Conservation (phyloP, 2,888 invertebrate genomes). For the Dorcus parallelipipedus region DNA sequence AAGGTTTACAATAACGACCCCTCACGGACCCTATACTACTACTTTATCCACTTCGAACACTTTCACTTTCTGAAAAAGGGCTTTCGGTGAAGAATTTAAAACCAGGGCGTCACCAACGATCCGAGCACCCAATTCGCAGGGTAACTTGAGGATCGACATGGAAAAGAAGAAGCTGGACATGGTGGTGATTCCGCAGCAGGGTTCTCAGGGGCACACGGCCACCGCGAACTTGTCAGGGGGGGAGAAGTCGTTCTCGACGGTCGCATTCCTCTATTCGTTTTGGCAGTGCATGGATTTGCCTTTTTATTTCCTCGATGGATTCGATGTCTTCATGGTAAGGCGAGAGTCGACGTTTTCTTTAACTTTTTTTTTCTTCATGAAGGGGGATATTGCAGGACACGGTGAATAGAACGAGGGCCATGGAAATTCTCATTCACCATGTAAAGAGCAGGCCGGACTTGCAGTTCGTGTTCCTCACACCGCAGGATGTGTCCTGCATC, state of each 20-base stretch:
- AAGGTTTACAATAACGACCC: no score
- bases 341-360: not conserved
- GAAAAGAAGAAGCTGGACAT: conserved; percentile 50
- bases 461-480: conserved; percentile 90
- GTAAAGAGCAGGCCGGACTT: conserved; percentile 63
- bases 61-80: no score
- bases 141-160: conserved; percentile 56
- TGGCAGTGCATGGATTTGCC: conserved; percentile 93
- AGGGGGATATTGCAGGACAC: conserved; percentile 63
- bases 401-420: conserved; percentile 74
- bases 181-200: conserved; percentile 55
- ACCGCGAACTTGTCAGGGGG: conserved; percentile 85
- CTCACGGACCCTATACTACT: no score
- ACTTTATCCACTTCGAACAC: no score
- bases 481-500: conserved; percentile 66
- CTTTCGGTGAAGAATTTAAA: no score
- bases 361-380: not conserved
- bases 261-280: conserved; percentile 86
- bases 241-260: conserved; percentile 93
- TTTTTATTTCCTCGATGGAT: conserved; percentile 93
- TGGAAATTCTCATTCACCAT: conserved; percentile 73
- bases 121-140: no score
- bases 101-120: no score
- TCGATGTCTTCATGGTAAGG: conserved; percentile 91
- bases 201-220: conserved; percentile 50